Conservation (phyloP, 2,113 vertebrate species). For the Chloroceryle aenea region DNA sequence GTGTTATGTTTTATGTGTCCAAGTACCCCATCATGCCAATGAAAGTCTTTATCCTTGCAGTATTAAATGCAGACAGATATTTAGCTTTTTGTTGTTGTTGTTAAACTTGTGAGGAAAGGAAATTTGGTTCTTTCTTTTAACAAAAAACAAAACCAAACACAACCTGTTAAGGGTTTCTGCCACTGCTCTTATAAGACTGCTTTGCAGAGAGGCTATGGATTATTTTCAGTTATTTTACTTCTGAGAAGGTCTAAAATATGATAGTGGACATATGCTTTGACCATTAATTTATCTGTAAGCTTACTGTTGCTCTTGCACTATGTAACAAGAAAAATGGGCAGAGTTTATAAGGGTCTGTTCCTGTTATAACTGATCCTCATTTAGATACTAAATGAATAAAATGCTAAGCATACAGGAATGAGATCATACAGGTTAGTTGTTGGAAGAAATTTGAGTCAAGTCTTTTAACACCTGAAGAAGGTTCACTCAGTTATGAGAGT, state of each 20-base stretch:
- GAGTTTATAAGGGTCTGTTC: background rate
- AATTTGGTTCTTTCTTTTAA: background rate
- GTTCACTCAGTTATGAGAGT: background rate
- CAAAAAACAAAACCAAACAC: background rate
- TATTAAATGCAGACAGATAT: background rate
- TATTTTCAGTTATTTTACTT: background rate
- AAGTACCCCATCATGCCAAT: background rate
- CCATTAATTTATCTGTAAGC: background rate
- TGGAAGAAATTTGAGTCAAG: background rate
- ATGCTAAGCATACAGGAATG: background rate
- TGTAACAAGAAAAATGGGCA: background rate
- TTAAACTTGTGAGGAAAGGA: background rate
- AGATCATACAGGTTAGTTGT: background rate
- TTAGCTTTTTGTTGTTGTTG: background rate
- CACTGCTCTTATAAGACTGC: background rate
- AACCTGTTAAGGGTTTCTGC: background rate
- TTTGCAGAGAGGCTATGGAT: background rate
- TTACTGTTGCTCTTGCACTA: background rate
- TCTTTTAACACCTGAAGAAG: background rate
- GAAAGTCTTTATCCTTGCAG: background rate
- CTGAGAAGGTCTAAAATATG: background rate
- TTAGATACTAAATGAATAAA: background rate
- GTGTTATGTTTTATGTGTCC: background rate
- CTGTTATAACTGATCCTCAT: background rate
- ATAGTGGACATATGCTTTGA: background rate